Percentiles rank a stretch among this genome's conserved stretches.
phyloP scores from a whole-genome alignment of 1,140 invertebrate species.

The Thaumatotibia leucotreta region DNA sequence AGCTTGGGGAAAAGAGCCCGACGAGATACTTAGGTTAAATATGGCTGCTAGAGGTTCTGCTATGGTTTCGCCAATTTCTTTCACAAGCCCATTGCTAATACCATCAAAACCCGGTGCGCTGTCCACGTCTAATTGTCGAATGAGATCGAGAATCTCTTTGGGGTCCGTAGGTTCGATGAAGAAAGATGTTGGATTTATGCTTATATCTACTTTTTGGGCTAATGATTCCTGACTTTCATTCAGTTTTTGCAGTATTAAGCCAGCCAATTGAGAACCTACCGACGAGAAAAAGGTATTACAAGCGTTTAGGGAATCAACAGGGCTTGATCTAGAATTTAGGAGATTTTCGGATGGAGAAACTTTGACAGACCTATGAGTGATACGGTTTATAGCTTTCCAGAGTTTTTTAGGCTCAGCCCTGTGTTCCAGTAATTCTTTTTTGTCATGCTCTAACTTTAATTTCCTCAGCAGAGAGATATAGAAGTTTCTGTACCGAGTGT shows the following conservation, averaged over 20 bases:
- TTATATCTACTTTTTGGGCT: background rate
- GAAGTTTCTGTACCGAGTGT: slow-evolving; percentile 14
- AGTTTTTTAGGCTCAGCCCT: background rate
- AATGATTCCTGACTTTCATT: background rate
- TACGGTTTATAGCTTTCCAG: background rate
- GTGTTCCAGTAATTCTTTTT: background rate
- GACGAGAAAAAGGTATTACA: background rate
- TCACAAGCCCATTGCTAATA: background rate
- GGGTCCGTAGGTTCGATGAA: background rate
- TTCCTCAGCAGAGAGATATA: background rate
- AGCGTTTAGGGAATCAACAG: background rate
- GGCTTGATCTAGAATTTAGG: background rate
- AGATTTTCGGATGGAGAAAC: background rate
- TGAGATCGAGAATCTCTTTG: background rate
- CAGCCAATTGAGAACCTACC: background rate
- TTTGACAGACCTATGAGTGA: background rate
- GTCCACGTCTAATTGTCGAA: background rate
- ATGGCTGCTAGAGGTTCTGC: background rate
- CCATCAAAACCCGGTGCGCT: no score
- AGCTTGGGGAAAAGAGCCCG: no score
- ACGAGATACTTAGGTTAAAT: no score
- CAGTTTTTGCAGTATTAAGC: background rate
- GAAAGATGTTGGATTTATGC: background rate
- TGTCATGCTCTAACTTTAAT: background rate
- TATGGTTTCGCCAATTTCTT: background rate